phyloP scores from a whole-genome alignment of 1,140 invertebrate genomes.

The Diorhabda elongata region DNA sequence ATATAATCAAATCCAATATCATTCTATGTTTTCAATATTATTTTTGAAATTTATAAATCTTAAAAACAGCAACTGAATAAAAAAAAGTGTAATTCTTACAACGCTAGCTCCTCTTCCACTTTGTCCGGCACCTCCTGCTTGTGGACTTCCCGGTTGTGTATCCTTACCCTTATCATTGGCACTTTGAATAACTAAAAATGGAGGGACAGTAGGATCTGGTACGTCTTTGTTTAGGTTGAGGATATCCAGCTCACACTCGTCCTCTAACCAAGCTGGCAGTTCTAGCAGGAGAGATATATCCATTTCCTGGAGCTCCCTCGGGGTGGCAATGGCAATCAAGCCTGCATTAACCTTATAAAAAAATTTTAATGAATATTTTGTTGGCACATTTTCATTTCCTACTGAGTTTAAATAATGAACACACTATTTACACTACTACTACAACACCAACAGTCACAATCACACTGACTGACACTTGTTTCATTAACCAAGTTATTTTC shows the following conservation, averaged over 20 bases:
- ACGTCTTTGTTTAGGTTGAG: slow-evolving; percentile 64
- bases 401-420: no score
- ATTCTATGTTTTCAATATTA: no score
- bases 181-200: slow-evolving; percentile 90
- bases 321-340: slow-evolving; percentile 86
- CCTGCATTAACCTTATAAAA: slow-evolving; percentile 66
- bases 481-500: no score
- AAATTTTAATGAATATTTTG: background rate
- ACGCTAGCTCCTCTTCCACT: slow-evolving; percentile 83
- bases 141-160: slow-evolving; percentile 54
- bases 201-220: slow-evolving; percentile 67
- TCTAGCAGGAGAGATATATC: slow-evolving; percentile 88
- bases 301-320: slow-evolving; percentile 95
- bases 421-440: no score
- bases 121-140: slow-evolving; percentile 67
- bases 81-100: slow-evolving; percentile 57
- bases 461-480: no score
- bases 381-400: background rate
- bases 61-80: no score
- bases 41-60: no score
- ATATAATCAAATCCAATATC: no score
- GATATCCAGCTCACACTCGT: slow-evolving; percentile 94
- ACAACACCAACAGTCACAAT: no score
- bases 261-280: slow-evolving; percentile 86
- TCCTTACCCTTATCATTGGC: slow-evolving; percentile 65